A percentile compares a stretch with the other conserved stretches of the same genome.
phyloP scores from a whole-genome alignment of 2,888 invertebrate genomes.

The Drosophila hawaiiensis region DNA sequence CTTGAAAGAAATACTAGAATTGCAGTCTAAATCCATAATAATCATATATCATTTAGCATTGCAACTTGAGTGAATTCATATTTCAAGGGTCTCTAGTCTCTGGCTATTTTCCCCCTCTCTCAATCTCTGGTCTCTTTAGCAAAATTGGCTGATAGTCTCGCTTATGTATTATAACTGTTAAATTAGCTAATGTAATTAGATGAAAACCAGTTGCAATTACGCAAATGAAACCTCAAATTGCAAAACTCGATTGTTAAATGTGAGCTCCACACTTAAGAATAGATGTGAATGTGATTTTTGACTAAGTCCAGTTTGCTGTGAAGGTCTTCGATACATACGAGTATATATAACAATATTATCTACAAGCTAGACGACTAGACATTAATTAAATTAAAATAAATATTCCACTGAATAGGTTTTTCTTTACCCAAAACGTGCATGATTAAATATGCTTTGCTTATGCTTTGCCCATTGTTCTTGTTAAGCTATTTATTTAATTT shows the following conservation, averaged over 20 bases:
- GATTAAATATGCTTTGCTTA: conserved; percentile 39
- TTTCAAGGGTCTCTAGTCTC: conserved; percentile 40
- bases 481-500: conserved; percentile 48
- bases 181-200: conserved; percentile 33
- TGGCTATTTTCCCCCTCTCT: background rate
- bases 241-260: conserved; percentile 5
- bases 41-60: conserved; percentile 44
- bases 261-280: conserved; percentile 8
- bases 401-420: conserved; percentile 5
- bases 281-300: conserved; percentile 33
- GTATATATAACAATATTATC: conserved; percentile 23
- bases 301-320: conserved; percentile 29
- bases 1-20: conserved; percentile 35
- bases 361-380: conserved; percentile 34
- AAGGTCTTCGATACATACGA: conserved; percentile 52
- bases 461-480: conserved; percentile 34
- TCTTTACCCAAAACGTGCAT: conserved; percentile 35
- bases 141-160: conserved; percentile 18
- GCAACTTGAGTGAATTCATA: conserved; percentile 55
- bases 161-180: conserved; percentile 33
- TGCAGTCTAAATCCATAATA: conserved; percentile 16
- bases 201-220: conserved; percentile 32
- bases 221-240: conserved; percentile 17
- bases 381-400: conserved; percentile 43
- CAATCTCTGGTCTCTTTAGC: background rate